Evolutionary conservation across 2,888 invertebrate genomes (phyloP), one percentile per base, ranked within the genome.

Genomic region (Acleris emargana): DNA sequence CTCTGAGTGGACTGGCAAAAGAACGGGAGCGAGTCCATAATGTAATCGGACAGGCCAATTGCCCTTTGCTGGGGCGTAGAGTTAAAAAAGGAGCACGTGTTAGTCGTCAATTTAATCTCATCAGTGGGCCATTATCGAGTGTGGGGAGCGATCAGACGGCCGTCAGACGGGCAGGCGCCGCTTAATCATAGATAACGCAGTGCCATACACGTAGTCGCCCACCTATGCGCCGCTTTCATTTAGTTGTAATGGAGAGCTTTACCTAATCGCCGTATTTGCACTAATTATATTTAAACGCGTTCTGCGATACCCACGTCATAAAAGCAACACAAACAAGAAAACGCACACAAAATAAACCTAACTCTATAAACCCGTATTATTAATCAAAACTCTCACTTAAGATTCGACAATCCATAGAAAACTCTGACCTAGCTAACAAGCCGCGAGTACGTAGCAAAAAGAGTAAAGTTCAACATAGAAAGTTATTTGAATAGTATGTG

Each of bases 141-240:
- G 82, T 83, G 85, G 83, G 83, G 83, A 73, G 76, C 83, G 84
- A 90, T 89, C 88, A 90, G 89, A 90, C 90, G 76, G 76, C 71
- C 75, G 78, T 82, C 86, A 92, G 91, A 91, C 91, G 72, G 88
- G 87, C 81, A 80, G 91, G 89, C 91, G 91, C 88, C 91, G 77
- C 84, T 92, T 91, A 89, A 88, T 91, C 89, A 91, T 86, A 88
- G 88, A 88, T 87, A 89, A 89, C 86, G 84, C 78, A 79, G 82
- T 83, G 80, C 79, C 82, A 88, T 81, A 87, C 81, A 79, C 84
- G 80, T 81, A 87, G 81, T 79, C 84, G 80, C 85, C 86, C 86
- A 88, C 87, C 87, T 89, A 84, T 83, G 81, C 80, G 78, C 80
- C 66, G 60, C 28, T 18, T 82, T 84, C 86, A 88, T 89, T 88